Evolutionary conservation across 2,888 invertebrate genomes (phyloP).

Genomic region (Epinotia ramella): DNA sequence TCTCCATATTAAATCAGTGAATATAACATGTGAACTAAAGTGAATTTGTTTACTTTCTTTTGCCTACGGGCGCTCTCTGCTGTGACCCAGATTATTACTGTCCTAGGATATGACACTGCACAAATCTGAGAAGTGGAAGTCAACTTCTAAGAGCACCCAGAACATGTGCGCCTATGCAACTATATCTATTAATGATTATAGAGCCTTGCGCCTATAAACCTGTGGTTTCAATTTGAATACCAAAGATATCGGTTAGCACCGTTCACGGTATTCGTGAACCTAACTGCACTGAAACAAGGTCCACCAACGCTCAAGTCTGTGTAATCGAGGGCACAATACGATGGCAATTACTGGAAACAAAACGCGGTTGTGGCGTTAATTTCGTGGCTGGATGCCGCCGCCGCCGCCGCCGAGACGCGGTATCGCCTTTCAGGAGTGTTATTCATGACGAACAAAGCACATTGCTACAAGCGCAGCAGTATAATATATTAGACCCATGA

Average conservation of each 20-base stretch:
- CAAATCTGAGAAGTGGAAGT: too few species aligned
- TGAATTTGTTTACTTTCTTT: too few species aligned
- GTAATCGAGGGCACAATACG: not conserved
- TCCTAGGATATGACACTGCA: too few species aligned
- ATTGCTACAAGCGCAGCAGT: not conserved
- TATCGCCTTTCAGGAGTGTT: not conserved
- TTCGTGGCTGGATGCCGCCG: not conserved
- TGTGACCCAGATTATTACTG: too few species aligned
- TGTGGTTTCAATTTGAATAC: not conserved
- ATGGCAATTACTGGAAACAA: not conserved
- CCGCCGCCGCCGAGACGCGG: not conserved
- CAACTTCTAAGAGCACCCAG: too few species aligned
- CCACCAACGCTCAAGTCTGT: not conserved
- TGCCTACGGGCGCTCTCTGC: too few species aligned
- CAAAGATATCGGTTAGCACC: not conserved
- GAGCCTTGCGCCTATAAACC: not conserved
- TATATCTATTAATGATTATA: not conserved
- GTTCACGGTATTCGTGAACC: not conserved
- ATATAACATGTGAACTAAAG: too few species aligned
- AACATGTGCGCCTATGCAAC: not conserved
- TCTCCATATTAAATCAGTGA: too few species aligned
- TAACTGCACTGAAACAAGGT: not conserved
- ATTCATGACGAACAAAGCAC: not conserved
- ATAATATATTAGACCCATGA: not conserved
- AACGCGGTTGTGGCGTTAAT: not conserved